Evolutionary conservation across 2,797 vertebrate genomes (phyloP).

Genomic region (Gephyroberyx darwinii): DNA sequence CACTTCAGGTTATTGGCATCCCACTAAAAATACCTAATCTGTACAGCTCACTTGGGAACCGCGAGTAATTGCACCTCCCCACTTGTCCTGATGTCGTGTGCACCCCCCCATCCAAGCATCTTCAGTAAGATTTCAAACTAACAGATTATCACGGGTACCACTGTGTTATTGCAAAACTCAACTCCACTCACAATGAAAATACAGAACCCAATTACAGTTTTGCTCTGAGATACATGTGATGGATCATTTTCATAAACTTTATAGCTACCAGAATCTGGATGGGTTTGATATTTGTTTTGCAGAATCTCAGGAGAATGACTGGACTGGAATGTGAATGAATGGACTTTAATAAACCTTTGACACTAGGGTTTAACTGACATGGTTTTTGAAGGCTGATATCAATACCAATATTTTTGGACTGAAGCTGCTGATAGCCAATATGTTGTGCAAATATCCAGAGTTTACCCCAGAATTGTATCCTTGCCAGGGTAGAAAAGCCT

Average conservation of each 20-base stretch:
- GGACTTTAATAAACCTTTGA: background rate
- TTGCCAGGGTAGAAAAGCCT: no score
- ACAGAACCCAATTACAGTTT: slow-evolving; percentile 32
- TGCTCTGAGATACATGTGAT: slow-evolving; percentile 56
- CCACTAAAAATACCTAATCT: slow-evolving; percentile 25
- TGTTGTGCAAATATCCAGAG: no score
- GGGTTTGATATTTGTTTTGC: slow-evolving; percentile 2
- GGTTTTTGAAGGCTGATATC: background rate
- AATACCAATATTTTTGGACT: no score
- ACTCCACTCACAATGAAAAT: slow-evolving; percentile 25
- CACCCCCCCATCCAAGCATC: background rate
- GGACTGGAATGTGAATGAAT: slow-evolving; percentile 13
- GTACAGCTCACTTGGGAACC: slow-evolving; percentile 7
- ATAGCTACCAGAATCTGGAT: slow-evolving; percentile 19
- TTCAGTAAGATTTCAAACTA: slow-evolving; percentile 8
- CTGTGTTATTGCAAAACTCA: slow-evolving; percentile 6
- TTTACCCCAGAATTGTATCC: no score
- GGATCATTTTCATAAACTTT: slow-evolving; percentile 66
- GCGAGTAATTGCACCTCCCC: slow-evolving; percentile 17
- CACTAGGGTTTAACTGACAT: background rate
- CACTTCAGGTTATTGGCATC: slow-evolving; percentile 24
- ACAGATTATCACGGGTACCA: slow-evolving; percentile 35
- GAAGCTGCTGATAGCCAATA: no score
- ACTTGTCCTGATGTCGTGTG: background rate
- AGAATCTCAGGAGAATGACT: background rate